A percentile compares a stretch with the other conserved stretches of the same genome.
Conservation (phyloP, 2,888 invertebrate species). For the Thymelicus acteon region DNA sequence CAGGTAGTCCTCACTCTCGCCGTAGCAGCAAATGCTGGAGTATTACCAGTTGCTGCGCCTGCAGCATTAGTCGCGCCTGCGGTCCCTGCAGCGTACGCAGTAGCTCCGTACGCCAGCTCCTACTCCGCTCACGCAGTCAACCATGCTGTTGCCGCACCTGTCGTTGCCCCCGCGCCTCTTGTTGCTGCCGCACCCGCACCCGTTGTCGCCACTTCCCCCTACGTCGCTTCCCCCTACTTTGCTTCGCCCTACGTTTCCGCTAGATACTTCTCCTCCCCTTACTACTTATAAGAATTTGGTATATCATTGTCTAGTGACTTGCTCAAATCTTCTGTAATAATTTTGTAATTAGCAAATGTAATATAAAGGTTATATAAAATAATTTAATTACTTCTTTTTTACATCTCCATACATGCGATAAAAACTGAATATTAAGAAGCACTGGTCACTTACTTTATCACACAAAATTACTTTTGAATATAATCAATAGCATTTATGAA, state of each 20-base stretch:
- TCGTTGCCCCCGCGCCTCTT: slow-evolving; percentile 57
- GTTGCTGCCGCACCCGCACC: slow-evolving; percentile 47
- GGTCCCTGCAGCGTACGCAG: slow-evolving; percentile 85
- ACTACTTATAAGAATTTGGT: slow-evolving; percentile 75
- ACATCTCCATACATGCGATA: no score
- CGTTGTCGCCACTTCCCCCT: slow-evolving; percentile 52
- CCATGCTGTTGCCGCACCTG: slow-evolving; percentile 90
- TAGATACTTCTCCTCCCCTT: slow-evolving; percentile 68
- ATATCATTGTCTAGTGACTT: slow-evolving; percentile 79
- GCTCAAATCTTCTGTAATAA: slow-evolving; percentile 58
- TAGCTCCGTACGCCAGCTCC: slow-evolving; percentile 90
- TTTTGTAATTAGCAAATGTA: slow-evolving; percentile 37
- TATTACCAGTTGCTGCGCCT: slow-evolving; percentile 66
- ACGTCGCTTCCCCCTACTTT: slow-evolving; percentile 46
- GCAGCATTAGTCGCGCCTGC: slow-evolving; percentile 84
- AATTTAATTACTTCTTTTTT: no score
- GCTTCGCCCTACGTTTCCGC: slow-evolving; percentile 46
- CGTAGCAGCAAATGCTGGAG: slow-evolving; percentile 65
- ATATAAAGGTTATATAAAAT: slow-evolving; percentile 12
- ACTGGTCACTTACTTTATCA: no score
- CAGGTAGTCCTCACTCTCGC: slow-evolving; percentile 74
- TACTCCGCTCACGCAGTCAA: slow-evolving; percentile 91
- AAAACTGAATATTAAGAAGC: no score
- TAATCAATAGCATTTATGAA: no score
- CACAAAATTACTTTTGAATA: no score